These are phyloP conservation scores for Solea senegalensis DNA, from an alignment of 2,113 vertebrate species.

Conservation along the genomic window DNA sequence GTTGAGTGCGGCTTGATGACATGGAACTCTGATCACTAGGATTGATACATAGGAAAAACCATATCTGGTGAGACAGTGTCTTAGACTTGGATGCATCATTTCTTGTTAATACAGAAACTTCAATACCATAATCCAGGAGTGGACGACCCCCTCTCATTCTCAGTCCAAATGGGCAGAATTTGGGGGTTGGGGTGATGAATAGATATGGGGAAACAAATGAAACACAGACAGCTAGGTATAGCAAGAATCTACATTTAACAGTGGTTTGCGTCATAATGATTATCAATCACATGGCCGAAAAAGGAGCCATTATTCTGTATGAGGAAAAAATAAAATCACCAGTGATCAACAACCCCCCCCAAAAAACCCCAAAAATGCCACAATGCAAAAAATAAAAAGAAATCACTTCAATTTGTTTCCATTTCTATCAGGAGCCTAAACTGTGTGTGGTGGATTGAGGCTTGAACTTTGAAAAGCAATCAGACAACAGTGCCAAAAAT, in stretches of 20 bases:
- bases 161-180: constrained; percentile 82
- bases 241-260: constrained; percentile 69
- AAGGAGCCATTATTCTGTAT: constrained; percentile 22
- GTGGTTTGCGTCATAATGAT: constrained; percentile 56
- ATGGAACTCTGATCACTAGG: constrained; percentile 94
- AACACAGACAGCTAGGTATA: constrained; percentile 81
- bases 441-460: constrained; percentile 26
- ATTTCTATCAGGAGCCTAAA: no score
- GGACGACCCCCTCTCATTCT: constrained; percentile 81
- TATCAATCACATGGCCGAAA: constrained; percentile 52
- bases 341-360: constrained; percentile 6
- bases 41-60: constrained; percentile 27
- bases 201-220: constrained; percentile 84
- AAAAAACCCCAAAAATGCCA: constrained; percentile 20
- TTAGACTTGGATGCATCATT: constrained; percentile 48
- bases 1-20: constrained; percentile 97
- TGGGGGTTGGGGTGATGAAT: constrained; percentile 77
- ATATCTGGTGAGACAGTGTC: constrained; percentile 36
- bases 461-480: constrained; percentile 54
- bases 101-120: constrained; percentile 77
- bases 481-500: constrained; percentile 51
- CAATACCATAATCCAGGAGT: constrained; percentile 82
- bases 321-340: constrained; percentile 1
- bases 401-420: neutral
- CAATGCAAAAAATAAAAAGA: constrained; percentile 30